A percentile compares a stretch with the other conserved stretches of the same genome.
Evolutionary conservation across 2,113 vertebrate species (phyloP).

Genomic region (Muntiacus muntjak): DNA sequence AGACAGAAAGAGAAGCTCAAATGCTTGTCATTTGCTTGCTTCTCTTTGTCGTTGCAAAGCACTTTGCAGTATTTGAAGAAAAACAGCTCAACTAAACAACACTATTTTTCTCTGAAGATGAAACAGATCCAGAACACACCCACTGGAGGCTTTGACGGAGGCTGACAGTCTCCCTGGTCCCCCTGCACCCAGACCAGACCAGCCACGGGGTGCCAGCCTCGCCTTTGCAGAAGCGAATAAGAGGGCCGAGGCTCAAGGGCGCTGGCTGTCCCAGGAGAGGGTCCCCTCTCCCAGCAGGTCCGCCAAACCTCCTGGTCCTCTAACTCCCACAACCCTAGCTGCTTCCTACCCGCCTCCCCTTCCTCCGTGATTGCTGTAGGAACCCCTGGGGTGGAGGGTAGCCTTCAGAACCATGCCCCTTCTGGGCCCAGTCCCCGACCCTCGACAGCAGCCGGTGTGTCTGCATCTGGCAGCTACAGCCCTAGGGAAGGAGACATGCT

Average conservation of each 20-base stretch:
- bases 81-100: slow-evolving; percentile 54
- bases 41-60: slow-evolving; percentile 50
- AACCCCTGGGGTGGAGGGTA: rapidly evolving
- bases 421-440: rapidly evolving
- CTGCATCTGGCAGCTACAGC: rapidly evolving
- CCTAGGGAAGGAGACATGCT: neutral
- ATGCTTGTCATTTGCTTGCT: slow-evolving; percentile 58
- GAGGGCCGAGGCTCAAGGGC: neutral
- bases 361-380: rapidly evolving
- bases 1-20: slow-evolving; percentile 51
- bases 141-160: neutral
- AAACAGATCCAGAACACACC: slow-evolving; percentile 3
- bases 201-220: neutral
- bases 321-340: neutral
- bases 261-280: neutral
- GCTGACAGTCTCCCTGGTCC: neutral
- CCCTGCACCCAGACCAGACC: neutral
- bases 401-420: neutral
- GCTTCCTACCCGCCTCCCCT: rapidly evolving
- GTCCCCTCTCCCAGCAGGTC: neutral
- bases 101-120: slow-evolving; percentile 56
- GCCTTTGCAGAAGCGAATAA: neutral
- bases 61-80: slow-evolving; percentile 54
- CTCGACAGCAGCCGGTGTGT: rapidly evolving
- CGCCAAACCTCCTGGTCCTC: neutral